Conservation (phyloP, 64 coral and sea anemone genomes). For the Montipora cactus region DNA sequence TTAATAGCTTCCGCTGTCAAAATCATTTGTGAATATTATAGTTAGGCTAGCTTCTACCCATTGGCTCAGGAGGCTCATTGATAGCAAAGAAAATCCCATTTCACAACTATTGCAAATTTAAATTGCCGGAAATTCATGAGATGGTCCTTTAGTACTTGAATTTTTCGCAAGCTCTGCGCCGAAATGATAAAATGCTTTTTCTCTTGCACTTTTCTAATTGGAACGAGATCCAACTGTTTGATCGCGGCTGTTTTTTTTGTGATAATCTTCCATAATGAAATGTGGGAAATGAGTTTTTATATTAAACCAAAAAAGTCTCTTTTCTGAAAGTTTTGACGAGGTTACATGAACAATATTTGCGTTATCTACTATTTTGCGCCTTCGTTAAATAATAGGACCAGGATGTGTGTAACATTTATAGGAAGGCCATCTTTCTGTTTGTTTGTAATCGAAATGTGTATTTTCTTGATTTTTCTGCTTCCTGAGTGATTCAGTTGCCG, state of each 20-base stretch:
- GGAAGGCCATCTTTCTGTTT: background rate
- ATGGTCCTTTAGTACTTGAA: background rate
- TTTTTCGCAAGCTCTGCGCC: background rate
- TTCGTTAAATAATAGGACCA: too few relatives aligned
- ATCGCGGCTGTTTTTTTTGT: too few relatives aligned
- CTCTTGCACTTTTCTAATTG: too few relatives aligned
- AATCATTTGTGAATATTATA: background rate
- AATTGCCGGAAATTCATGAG: slow-evolving; percentile 44
- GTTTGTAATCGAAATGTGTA: background rate
- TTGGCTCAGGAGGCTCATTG: background rate
- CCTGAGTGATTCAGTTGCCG: background rate
- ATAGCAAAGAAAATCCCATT: background rate
- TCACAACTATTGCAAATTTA: slow-evolving; percentile 34
- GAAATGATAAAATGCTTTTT: background rate
- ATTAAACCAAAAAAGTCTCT: too few relatives aligned
- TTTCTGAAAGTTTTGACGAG: background rate
- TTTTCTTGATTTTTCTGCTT: background rate
- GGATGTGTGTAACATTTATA: background rate
- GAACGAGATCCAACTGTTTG: too few relatives aligned
- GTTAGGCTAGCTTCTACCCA: slow-evolving; percentile 13
- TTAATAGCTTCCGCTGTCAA: slow-evolving; percentile 15
- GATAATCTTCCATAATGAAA: too few relatives aligned
- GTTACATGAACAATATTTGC: background rate
- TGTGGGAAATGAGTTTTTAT: too few relatives aligned
- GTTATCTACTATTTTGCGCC: too few relatives aligned